Evolutionary conservation across 2,113 vertebrate genomes (phyloP).

Genomic region (Colinus virginianus): DNA sequence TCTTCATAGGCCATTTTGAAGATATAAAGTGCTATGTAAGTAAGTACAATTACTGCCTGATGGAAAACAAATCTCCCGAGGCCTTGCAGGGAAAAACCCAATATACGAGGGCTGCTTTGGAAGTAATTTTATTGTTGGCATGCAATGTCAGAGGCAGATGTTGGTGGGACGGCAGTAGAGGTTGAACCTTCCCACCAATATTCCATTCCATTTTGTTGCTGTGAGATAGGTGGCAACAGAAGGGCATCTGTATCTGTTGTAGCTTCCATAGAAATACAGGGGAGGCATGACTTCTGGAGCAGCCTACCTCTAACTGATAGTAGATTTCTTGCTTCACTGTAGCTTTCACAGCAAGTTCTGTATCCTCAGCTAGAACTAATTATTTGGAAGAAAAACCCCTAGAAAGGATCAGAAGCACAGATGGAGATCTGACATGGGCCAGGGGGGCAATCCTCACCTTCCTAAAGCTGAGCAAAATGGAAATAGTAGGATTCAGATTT

Average conservation of each 20-base stretch:
- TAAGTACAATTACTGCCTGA: background rate
- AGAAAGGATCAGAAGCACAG: background rate
- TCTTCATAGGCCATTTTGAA: background rate
- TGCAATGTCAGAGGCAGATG: too few relatives aligned
- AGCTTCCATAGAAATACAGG: too few relatives aligned
- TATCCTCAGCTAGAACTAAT: background rate
- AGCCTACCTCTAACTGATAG: background rate
- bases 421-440: background rate
- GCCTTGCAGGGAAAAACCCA: background rate
- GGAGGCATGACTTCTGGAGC: too few relatives aligned
- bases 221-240: too few relatives aligned
- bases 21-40: background rate
- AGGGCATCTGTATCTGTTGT: too few relatives aligned
- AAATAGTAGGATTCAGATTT: background rate
- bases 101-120: background rate
- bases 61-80: conserved; percentile 15
- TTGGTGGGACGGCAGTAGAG: too few relatives aligned
- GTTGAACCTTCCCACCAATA: too few relatives aligned
- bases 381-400: background rate
- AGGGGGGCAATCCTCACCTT: background rate
- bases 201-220: too few relatives aligned
- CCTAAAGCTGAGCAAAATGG: background rate
- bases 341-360: background rate
- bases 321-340: background rate
- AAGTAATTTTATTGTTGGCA: too few relatives aligned